Evolutionary conservation across 2,888 invertebrate species (phyloP).

Genomic region (Eupeodes luniger): DNA sequence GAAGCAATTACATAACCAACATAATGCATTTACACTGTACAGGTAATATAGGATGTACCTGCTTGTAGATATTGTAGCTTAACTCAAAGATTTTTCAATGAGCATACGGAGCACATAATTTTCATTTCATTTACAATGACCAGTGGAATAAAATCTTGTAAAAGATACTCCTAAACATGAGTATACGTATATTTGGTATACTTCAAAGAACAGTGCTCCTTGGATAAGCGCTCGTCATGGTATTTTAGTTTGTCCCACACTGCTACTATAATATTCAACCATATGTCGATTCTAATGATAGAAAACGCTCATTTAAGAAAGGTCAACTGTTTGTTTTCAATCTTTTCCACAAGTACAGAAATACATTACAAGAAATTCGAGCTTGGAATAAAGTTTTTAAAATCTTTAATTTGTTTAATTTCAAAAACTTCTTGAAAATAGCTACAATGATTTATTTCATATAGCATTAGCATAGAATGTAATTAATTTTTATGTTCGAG

Average conservation of each 20-base stretch:
- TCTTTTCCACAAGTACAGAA: too few species aligned
- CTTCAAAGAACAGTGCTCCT: constrained; percentile 61
- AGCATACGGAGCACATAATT: constrained; percentile 62
- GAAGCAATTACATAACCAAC: constrained; percentile 52
- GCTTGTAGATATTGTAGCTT: background rate
- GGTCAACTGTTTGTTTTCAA: constrained; percentile 16
- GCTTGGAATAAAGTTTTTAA: background rate
- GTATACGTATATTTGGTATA: background rate
- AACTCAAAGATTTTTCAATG: constrained; percentile 32
- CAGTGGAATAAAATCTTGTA: constrained; percentile 47
- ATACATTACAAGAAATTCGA: background rate
- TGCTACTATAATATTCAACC: background rate
- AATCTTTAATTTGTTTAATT: too few species aligned
- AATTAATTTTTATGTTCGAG: too few species aligned
- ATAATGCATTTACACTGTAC: background rate
- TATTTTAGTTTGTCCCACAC: constrained; percentile 46
- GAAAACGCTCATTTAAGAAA: constrained; percentile 24
- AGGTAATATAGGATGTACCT: background rate
- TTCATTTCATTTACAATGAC: constrained; percentile 69
- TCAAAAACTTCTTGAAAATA: too few species aligned
- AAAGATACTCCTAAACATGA: constrained; percentile 50
- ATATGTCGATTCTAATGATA: constrained; percentile 47
- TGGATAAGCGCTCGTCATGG: constrained; percentile 71
- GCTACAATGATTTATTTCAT: too few species aligned
- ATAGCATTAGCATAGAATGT: too few species aligned